phyloP scores from a whole-genome alignment of 2,888 invertebrate species.

The Allolobophora icterica region DNA sequence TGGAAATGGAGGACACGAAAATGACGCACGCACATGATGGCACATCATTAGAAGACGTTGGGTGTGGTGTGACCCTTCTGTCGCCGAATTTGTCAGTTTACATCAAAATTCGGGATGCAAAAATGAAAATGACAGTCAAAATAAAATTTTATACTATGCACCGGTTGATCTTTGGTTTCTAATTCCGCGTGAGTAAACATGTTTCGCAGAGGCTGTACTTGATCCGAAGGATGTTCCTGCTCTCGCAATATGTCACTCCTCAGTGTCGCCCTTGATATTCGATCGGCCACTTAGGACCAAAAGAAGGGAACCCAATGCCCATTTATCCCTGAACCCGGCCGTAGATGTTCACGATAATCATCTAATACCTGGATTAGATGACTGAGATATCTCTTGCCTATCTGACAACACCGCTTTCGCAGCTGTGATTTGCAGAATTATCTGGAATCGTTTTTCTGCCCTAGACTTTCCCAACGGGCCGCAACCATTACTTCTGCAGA shows the following conservation, averaged over 20 bases:
- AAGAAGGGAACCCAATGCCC: background rate
- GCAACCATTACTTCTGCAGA: background rate
- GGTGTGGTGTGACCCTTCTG: background rate
- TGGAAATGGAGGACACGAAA: too few relatives aligned
- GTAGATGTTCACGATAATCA: constrained; percentile 17
- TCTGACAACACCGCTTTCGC: background rate
- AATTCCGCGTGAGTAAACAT: constrained; percentile 13
- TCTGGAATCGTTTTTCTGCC: background rate
- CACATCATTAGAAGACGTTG: background rate
- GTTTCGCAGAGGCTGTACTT: background rate
- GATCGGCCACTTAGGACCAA: constrained; percentile 6
- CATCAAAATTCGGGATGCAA: background rate
- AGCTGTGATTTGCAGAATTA: background rate
- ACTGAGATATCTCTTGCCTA: constrained; percentile 6
- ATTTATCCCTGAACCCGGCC: background rate
- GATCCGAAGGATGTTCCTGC: constrained; percentile 11
- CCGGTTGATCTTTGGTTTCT: constrained; percentile 26
- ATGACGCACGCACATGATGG: background rate
- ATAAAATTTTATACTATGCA: constrained; percentile 20
- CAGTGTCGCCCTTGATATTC: background rate
- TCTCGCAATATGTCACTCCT: constrained; percentile 17
- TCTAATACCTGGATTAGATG: constrained; percentile 5
- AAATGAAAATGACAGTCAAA: constrained; percentile 25
- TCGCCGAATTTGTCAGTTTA: constrained; percentile 20
- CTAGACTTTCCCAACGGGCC: background rate